Conservation (phyloP, 2,113 vertebrate genomes). For the Leptocoma aspasia region DNA sequence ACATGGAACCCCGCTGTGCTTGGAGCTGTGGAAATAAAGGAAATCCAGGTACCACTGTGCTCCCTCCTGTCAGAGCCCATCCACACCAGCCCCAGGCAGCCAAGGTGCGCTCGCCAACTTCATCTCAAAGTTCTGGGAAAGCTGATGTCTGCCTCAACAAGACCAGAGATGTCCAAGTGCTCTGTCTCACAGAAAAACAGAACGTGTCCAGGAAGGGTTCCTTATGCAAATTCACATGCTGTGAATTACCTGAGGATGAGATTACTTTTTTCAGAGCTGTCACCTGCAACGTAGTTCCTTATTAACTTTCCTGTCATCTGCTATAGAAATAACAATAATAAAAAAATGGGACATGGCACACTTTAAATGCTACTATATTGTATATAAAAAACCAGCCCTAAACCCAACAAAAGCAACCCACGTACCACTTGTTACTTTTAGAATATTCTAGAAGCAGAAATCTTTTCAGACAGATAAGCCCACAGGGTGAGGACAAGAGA, state of each 20-base stretch:
- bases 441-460: not conserved
- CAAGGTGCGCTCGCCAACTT: not conserved
- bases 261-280: not conserved
- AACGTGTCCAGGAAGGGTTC: accelerated
- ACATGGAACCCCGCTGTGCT: accelerated
- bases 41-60: accelerated
- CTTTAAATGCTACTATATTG: not conserved
- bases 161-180: not conserved
- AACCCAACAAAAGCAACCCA: not conserved
- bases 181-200: not conserved
- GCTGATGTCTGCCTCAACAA: not conserved
- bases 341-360: not conserved
- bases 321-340: not conserved
- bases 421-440: not conserved
- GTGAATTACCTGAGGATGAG: not conserved
- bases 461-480: not conserved
- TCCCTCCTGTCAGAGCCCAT: not conserved
- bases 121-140: not conserved
- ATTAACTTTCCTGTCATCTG: not conserved
- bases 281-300: not conserved
- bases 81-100: not conserved
- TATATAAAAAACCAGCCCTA: not conserved
- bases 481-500: not conserved
- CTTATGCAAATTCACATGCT: not conserved
- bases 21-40: accelerated